Percentiles rank a stretch among this genome's conserved stretches.
phyloP scores from a whole-genome alignment of 2,797 vertebrate genomes.

The Sebastes iracundus region DNA sequence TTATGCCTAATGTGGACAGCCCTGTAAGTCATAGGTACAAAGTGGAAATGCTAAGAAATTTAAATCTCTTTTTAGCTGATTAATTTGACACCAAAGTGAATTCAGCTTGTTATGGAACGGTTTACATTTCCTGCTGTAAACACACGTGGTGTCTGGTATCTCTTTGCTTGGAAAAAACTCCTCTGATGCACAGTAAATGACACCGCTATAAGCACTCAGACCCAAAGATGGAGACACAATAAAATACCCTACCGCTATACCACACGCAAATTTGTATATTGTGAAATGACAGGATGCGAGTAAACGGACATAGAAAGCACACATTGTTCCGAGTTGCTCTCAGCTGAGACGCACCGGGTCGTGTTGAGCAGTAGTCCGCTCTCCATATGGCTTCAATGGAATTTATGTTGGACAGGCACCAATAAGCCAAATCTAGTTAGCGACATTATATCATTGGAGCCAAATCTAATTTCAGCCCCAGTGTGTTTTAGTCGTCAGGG shows the following conservation, averaged over 20 bases:
- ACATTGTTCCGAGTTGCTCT: constrained; percentile 33
- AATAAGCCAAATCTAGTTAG: constrained; percentile 83
- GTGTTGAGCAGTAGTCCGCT: constrained; percentile 43
- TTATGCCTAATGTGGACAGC: too few relatives aligned
- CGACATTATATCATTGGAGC: constrained; percentile 79
- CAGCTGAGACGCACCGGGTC: constrained; percentile 39
- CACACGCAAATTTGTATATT: neutral
- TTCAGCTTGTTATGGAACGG: neutral
- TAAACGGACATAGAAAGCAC: constrained; percentile 15
- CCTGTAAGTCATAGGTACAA: neutral
- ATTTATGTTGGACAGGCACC: constrained; percentile 84
- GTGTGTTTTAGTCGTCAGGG: constrained; percentile 75
- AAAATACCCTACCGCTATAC: neutral
- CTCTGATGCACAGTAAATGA: neutral
- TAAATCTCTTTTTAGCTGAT: neutral
- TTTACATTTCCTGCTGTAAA: constrained; percentile 4
- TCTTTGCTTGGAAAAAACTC: neutral
- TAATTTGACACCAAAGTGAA: neutral
- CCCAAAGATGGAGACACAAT: constrained; percentile 9
- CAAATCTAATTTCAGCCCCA: constrained; percentile 81
- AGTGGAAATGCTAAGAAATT: neutral
- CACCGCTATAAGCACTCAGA: neutral
- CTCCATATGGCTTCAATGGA: constrained; percentile 81
- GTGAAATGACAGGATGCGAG: constrained; percentile 14
- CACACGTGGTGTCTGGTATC: neutral